Percentiles rank a stretch among this genome's conserved stretches.
Conservation (phyloP, 2,888 invertebrate species). For the Tenthredo amoena region DNA sequence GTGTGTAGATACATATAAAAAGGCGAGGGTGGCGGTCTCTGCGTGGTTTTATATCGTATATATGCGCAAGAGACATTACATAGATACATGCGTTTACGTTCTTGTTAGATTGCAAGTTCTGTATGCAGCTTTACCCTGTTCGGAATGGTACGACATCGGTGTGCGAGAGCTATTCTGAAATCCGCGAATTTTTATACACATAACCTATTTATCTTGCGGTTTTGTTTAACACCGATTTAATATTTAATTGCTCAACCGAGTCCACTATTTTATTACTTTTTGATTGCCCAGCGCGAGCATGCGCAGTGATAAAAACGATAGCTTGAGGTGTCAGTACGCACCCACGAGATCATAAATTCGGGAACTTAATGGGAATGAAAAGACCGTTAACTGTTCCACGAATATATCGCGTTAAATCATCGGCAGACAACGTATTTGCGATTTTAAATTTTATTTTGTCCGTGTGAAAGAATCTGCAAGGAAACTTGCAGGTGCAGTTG, state of each 20-base stretch:
- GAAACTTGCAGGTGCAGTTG: background rate
- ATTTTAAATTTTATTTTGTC: background rate
- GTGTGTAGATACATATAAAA: background rate
- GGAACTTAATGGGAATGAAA: constrained; percentile 28
- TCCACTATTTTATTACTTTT: constrained; percentile 31
- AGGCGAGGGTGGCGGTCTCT: constrained; percentile 12
- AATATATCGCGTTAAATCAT: constrained; percentile 17
- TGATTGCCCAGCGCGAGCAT: background rate
- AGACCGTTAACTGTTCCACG: constrained; percentile 2
- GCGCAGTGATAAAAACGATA: background rate
- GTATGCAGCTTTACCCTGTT: background rate
- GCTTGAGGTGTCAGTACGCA: background rate
- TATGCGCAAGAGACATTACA: background rate
- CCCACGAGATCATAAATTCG: constrained; percentile 41
- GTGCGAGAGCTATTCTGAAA: background rate
- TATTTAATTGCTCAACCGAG: constrained; percentile 22
- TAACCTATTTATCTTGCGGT: background rate
- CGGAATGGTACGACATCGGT: background rate
- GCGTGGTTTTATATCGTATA: background rate
- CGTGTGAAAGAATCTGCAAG: background rate
- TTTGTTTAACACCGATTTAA: background rate
- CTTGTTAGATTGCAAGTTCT: constrained; percentile 8
- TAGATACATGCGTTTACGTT: constrained; percentile 6
- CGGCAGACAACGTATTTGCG: background rate
- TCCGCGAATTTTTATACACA: background rate